Evolutionary conservation across 2,888 invertebrate species (phyloP).

Genomic region (Volucella inanis): DNA sequence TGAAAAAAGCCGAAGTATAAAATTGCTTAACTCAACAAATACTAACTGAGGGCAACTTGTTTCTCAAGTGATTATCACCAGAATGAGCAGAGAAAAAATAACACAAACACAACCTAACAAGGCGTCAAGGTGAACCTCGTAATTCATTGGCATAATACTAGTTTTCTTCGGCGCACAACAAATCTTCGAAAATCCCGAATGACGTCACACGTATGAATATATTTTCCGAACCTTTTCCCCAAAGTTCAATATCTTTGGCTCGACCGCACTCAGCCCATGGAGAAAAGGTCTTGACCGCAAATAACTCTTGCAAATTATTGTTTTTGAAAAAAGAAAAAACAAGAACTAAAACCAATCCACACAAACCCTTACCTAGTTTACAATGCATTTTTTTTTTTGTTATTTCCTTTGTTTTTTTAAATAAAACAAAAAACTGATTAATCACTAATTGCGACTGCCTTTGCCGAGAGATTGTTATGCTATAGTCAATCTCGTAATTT

Average conservation of each 20-base stretch:
- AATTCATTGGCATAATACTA: conserved; percentile 62
- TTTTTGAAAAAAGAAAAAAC: conserved; percentile 10
- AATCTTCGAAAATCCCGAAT: conserved; percentile 57
- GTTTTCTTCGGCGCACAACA: conserved; percentile 61
- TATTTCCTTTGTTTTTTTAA: background rate
- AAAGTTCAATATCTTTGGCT: background rate
- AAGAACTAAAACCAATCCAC: conserved; percentile 7
- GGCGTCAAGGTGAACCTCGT: conserved; percentile 71
- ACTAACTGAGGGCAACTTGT: conserved; percentile 35
- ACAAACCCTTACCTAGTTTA: conserved; percentile 58
- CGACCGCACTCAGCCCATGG: background rate
- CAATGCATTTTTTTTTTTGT: conserved; percentile 45
- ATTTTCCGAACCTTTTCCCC: background rate
- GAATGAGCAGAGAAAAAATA: conserved; percentile 13
- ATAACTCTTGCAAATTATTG: conserved; percentile 8
- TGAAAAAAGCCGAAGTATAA: background rate
- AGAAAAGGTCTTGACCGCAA: conserved; percentile 42
- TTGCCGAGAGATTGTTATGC: conserved; percentile 5
- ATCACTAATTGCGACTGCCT: conserved; percentile 4
- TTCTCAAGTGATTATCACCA: conserved; percentile 51
- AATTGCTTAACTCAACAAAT: background rate
- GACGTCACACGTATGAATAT: conserved; percentile 44
- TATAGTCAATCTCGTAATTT: background rate
- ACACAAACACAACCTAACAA: conserved; percentile 24
- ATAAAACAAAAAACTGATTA: conserved; percentile 1